phyloP scores from a whole-genome alignment of 2,888 invertebrate genomes.

The Clunio marinus region DNA sequence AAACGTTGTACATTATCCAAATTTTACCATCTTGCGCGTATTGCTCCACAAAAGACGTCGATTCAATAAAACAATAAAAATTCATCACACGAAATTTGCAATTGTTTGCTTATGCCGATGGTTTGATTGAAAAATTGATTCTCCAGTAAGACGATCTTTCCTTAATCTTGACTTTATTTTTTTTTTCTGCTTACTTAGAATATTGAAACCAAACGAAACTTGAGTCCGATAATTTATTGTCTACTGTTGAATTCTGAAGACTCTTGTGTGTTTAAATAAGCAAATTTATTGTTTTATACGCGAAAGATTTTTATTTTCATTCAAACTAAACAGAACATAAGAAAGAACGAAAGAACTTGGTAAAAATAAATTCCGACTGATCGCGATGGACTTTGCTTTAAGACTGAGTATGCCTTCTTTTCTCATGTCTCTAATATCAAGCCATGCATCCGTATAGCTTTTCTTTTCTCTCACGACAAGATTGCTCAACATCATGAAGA shows the following conservation, averaged over 20 bases:
- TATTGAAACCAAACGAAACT: too few relatives aligned
- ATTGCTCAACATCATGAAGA: background rate
- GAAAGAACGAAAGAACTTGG: background rate
- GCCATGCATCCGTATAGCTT: conserved; percentile 24
- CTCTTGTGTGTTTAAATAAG: conserved; percentile 2
- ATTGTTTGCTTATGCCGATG: too few relatives aligned
- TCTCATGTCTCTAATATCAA: conserved; percentile 11
- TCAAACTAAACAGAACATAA: background rate
- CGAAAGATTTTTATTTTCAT: background rate
- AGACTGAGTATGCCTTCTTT: conserved; percentile 6
- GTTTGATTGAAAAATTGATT: too few relatives aligned
- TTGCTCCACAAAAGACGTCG: background rate
- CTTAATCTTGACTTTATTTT: too few relatives aligned
- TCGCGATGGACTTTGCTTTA: conserved; percentile 20
- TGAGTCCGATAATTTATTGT: conserved; percentile 30
- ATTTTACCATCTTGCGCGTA: background rate
- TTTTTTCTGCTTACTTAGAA: too few relatives aligned
- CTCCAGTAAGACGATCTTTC: too few relatives aligned
- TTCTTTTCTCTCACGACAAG: background rate
- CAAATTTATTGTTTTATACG: background rate
- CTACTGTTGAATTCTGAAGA: conserved; percentile 20
- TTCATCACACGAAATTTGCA: background rate
- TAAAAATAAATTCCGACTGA: conserved; percentile 27
- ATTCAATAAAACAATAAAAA: conserved; percentile 3
- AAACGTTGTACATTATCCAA: background rate